Conservation (phyloP, 1,140 invertebrate genomes). For the Drosophila sechellia region DNA sequence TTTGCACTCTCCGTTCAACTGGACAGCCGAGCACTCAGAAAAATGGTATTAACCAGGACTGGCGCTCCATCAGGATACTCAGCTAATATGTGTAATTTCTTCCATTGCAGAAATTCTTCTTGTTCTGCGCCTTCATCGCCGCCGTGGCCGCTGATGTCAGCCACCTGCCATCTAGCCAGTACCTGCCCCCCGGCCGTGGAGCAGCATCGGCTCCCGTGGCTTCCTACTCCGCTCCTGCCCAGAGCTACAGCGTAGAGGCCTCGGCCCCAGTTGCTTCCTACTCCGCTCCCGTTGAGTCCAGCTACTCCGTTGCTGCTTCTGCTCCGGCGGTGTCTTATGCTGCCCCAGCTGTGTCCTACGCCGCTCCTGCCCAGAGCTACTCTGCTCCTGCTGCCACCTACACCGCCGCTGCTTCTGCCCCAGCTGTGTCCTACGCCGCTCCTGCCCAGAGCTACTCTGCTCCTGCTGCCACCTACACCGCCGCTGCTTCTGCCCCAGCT, state of each 20-base stretch:
- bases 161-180: slow-evolving; percentile 72
- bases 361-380: slow-evolving; percentile 37
- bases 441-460: slow-evolving; percentile 31
- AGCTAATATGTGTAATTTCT: neutral
- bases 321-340: slow-evolving; percentile 51
- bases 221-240: slow-evolving; percentile 52
- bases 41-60: slow-evolving; percentile 66
- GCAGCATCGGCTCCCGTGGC: slow-evolving; percentile 55
- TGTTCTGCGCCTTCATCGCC: slow-evolving; percentile 74
- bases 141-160: slow-evolving; percentile 75
- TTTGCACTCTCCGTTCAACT: slow-evolving; percentile 72
- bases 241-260: slow-evolving; percentile 49
- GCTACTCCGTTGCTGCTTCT: slow-evolving; percentile 57
- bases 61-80: slow-evolving; percentile 14
- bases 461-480: slow-evolving; percentile 39
- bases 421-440: slow-evolving; percentile 24
- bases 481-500: slow-evolving; percentile 31
- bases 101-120: slow-evolving; percentile 69
- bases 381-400: slow-evolving; percentile 31
- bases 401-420: slow-evolving; percentile 59
- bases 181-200: slow-evolving; percentile 59
- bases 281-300: slow-evolving; percentile 29
- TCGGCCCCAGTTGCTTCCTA: slow-evolving; percentile 56
- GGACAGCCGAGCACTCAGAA: slow-evolving; percentile 69
- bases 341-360: slow-evolving; percentile 31